A percentile compares a stretch with the other conserved stretches of the same genome.
Conservation (phyloP, 2,888 invertebrate species). For the Xestoiulus laeticollis region DNA sequence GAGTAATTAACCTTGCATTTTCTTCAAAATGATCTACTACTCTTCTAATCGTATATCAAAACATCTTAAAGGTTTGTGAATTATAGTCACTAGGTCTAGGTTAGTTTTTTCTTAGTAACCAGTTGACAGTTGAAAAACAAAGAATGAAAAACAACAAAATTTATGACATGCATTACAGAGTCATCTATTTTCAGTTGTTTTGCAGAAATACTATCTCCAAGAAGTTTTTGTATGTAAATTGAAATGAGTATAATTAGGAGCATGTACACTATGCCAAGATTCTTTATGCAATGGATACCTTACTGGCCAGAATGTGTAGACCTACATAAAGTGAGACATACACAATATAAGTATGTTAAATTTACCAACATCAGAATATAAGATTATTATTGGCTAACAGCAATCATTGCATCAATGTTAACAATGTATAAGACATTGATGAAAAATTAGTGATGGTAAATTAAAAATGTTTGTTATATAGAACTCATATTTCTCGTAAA, state of each 20-base stretch:
- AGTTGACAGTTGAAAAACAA: neutral
- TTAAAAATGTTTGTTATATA: too few relatives aligned
- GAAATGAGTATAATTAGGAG: neutral
- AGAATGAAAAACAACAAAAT: slow-evolving; percentile 10
- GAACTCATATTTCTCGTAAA: too few relatives aligned
- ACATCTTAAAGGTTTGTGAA: neutral
- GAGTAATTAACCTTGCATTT: neutral
- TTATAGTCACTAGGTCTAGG: neutral
- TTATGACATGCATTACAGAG: neutral
- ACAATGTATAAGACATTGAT: too few relatives aligned
- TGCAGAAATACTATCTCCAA: neutral
- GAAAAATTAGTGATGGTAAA: too few relatives aligned
- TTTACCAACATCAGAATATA: too few relatives aligned
- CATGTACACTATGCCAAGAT: neutral
- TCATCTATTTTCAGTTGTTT: neutral
- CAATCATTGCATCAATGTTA: too few relatives aligned
- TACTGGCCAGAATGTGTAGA: neutral
- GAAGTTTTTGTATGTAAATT: neutral
- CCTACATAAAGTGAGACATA: neutral
- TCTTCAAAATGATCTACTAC: neutral
- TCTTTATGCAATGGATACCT: neutral
- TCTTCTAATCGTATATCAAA: neutral
- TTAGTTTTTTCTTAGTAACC: neutral
- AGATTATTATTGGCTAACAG: neutral
- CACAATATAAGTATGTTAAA: neutral